These are phyloP conservation scores for Chelonus insularis DNA, from an alignment of 1,140 invertebrate species.

Conservation along the genomic window DNA sequence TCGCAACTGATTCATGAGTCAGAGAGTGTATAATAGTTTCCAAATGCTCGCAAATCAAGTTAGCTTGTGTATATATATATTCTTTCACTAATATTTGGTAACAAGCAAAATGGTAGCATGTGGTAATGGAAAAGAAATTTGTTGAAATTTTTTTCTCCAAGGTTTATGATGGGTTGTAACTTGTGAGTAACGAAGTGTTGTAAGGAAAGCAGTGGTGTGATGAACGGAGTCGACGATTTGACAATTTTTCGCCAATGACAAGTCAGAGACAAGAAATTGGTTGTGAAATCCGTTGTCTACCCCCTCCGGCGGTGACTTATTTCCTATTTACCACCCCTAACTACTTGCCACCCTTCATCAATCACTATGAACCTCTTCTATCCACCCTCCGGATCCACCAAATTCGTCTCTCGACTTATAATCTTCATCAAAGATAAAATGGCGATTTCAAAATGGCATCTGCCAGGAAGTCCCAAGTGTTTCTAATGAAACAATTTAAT, in stretches of 20 bases:
- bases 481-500: too few species aligned
- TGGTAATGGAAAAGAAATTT: too few species aligned
- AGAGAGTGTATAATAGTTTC: too few species aligned
- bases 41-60: too few species aligned
- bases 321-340: constrained; percentile 53
- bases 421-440: constrained; percentile 48
- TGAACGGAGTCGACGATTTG: constrained; percentile 42
- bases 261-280: constrained; percentile 52
- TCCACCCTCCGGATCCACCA: constrained; percentile 32
- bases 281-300: constrained; percentile 51
- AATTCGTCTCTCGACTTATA: constrained; percentile 36
- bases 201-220: not conserved
- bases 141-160: too few species aligned
- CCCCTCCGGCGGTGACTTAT: constrained; percentile 57
- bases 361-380: constrained; percentile 15
- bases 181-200: not conserved
- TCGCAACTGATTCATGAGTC: not conserved
- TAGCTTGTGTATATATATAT: too few species aligned
- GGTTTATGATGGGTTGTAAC: too few species aligned
- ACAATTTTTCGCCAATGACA: constrained; percentile 57
- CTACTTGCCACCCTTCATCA: constrained; percentile 16
- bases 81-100: too few species aligned
- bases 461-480: too few species aligned
- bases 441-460: constrained; percentile 46
- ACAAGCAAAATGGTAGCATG: too few species aligned